phyloP scores from a whole-genome alignment of 2,797 vertebrate genomes.

The Cheirogaleus major region DNA sequence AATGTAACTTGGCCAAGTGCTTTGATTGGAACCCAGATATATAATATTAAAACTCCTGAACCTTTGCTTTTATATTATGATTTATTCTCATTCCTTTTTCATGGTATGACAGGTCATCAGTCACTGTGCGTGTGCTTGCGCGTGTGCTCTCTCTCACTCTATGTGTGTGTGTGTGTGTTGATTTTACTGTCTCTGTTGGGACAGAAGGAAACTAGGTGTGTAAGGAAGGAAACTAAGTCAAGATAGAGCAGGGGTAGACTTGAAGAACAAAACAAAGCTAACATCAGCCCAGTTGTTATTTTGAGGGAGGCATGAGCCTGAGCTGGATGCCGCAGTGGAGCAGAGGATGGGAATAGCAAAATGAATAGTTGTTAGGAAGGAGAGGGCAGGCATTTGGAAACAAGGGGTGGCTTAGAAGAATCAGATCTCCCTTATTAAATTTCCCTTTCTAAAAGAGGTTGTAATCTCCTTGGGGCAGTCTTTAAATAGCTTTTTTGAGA shows the following conservation, averaged over 20 bases:
- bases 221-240: background rate
- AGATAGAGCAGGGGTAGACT: background rate
- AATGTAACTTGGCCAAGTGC: background rate
- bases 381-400: background rate
- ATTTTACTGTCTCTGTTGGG: background rate
- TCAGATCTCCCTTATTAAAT: background rate
- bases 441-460: background rate
- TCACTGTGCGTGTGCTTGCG: background rate
- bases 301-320: background rate
- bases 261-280: background rate
- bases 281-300: background rate
- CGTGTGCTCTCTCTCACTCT: background rate
- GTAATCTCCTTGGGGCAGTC: background rate
- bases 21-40: background rate
- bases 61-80: background rate
- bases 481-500: background rate
- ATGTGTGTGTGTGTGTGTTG: background rate
- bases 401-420: background rate
- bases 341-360: background rate
- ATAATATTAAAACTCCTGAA: background rate
- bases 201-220: background rate
- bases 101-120: background rate
- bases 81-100: background rate
- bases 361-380: background rate
- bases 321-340: background rate